Percentiles rank a stretch among this genome's conserved stretches.
These are phyloP conservation scores for Trochalopteron elliotii DNA, from an alignment of 2,113 vertebrate genomes.

Conservation along the genomic window DNA sequence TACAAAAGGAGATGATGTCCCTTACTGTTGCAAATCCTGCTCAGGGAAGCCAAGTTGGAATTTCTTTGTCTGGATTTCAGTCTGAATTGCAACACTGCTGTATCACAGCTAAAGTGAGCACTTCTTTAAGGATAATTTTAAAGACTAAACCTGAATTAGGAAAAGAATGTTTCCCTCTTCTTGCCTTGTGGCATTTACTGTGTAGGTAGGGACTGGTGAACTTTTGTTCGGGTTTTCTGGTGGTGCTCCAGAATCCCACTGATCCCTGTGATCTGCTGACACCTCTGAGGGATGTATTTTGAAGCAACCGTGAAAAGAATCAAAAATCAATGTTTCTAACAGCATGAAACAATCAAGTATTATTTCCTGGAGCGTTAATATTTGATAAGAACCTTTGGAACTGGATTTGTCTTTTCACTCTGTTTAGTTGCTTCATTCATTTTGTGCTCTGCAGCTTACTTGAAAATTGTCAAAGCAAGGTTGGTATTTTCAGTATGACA, in stretches of 20 bases:
- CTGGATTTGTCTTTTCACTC: background rate
- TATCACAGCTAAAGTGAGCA: fast-evolving
- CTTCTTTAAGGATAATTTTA: background rate
- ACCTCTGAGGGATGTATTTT: background rate
- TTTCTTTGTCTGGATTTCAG: background rate
- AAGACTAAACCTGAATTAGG: background rate
- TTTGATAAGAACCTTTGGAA: background rate
- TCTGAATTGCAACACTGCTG: background rate
- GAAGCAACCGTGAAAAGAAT: background rate
- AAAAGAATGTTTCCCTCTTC: background rate
- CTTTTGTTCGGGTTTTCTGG: background rate
- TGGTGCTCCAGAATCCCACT: background rate
- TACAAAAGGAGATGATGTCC: background rate
- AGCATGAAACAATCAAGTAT: background rate
- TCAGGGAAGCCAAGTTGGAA: background rate
- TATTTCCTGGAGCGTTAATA: background rate
- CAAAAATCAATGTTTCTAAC: background rate
- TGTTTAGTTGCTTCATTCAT: background rate
- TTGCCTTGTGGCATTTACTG: background rate
- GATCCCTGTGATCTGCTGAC: background rate
- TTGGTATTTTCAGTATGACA: background rate
- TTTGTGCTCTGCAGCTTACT: background rate
- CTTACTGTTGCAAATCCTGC: background rate
- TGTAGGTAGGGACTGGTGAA: background rate
- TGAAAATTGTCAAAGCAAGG: background rate